Base-by-base conservation (phyloP, 2,888 invertebrate genomes). In the Aleiodes leptofemur region DNA sequence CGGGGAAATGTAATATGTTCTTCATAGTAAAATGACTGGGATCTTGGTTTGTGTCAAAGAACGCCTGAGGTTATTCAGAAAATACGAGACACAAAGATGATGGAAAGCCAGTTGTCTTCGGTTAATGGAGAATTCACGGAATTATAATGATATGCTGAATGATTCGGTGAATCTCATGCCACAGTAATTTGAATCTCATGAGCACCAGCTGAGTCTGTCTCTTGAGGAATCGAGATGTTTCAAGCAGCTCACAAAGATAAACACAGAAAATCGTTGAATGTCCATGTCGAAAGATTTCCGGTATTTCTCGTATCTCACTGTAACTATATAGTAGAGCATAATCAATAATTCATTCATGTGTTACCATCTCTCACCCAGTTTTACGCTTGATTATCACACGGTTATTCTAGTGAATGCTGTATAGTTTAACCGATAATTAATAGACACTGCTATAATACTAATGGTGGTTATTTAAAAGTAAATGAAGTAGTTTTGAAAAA, bases 101-200 rank as follows among this genome's bases (percentile, higher is more conserved):
- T 61, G 38, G 43, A 48, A 64, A 48, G 43, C 43, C 16, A 64
- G 64, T 64, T 43, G 11, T 43, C 43, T 9, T 48, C 23, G 64
- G 9, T 64, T 64, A 48, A 64, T 64, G 48, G 3, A 16, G 16
- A 64, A 64, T 64, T 64, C 76, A 72, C 72, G 55, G 56, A 57
- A 34, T 70, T 56, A 53, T 51, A 59, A 59, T 38, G 77, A 59
- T 66, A 73, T 79, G 69, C 77, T 72, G 76, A 73, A 76, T 76
- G 77, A 79, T 80, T 78, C 77, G 70, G 78, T 74, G 73, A 74
- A 72, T 78, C 76, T 77, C 76, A 79, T 79, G 71, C 78, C 77
- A 78, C 79, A 57, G 56, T 79, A 78, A 79, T 80, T 80, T 61
- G 77, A 78, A 80, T 80, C 79, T 77, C 79, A 34, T 59, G 74